Base-by-base conservation (phyloP, 2,888 invertebrate genomes). In the Acleris literana region DNA sequence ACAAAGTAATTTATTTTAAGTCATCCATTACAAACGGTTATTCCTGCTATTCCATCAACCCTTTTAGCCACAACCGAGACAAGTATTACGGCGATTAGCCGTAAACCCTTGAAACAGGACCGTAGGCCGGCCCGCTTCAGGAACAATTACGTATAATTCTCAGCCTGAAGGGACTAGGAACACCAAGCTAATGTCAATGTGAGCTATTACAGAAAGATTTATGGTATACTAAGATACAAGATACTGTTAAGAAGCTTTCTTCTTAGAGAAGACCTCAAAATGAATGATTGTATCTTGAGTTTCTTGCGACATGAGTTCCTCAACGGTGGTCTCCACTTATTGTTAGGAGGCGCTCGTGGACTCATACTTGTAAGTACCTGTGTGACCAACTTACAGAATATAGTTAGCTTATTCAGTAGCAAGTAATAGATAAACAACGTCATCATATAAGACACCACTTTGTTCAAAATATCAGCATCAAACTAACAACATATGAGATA, bases 141-240 rank as follows among this genome's bases (percentile, higher is more conserved):
- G 72, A 74, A 72, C 73, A 76, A 79, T 77, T 77, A 75, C 74
- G 71, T 72, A 69, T 70, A 76, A 75, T 75, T 74, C 73, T 16
- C 60, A 16, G 25, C 43, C 33, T 44, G 53, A 55, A 71, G 64
- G 69, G 64, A 70, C 68, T 71, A 57, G 25, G 68, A 76, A 68
- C 44, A 63, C 62, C 68, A 67, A 72, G 74, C 70, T 65, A 72
- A 72, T 71, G 65, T 69, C 71, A 57, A 60, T 44, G 61, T 52
- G 22, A 33, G 25, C 48, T 62, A 63, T 63, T 57, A 56, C 5
- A n/a, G 9, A 39, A 7, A 22, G 16, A 65, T 61, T 61, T 65
- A 65, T 61, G 17, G 52, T 22, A 51, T 29, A 56, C 49, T 61
- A 44, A 18, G 20, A 16, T 63, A 25, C 48, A 62, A 29, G 52